A percentile compares a stretch with the other conserved stretches of the same genome.
phyloP scores from a whole-genome alignment of 2,113 vertebrate species.

The Bos javanicus region DNA sequence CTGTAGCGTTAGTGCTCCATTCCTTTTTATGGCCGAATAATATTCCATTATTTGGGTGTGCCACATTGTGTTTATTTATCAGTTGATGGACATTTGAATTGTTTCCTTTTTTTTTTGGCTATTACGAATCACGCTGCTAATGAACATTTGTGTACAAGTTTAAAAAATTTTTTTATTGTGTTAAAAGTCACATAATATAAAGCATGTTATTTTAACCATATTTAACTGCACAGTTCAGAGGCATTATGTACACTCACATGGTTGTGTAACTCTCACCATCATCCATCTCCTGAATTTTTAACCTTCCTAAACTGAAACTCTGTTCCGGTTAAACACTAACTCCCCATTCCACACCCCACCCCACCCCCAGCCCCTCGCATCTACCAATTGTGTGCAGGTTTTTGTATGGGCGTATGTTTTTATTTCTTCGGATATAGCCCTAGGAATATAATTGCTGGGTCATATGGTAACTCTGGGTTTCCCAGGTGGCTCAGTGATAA shows the following conservation, averaged over 20 bases:
- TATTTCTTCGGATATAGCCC: background rate
- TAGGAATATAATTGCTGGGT: background rate
- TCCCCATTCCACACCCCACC: background rate
- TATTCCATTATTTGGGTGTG: background rate
- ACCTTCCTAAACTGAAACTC: background rate
- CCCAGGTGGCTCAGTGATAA: background rate
- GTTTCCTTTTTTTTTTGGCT: background rate
- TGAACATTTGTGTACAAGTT: background rate
- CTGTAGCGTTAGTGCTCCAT: background rate
- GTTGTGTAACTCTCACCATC: background rate
- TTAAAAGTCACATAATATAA: background rate
- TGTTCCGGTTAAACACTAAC: background rate
- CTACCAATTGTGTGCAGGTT: background rate
- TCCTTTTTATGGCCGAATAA: background rate
- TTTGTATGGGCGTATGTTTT: background rate
- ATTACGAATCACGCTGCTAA: fast-evolving
- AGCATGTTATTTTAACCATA: background rate
- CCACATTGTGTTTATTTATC: background rate
- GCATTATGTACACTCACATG: background rate
- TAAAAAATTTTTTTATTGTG: background rate
- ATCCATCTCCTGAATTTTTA: background rate
- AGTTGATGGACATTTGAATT: background rate
- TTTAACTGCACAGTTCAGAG: background rate
- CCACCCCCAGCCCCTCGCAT: background rate
- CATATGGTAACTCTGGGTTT: background rate